Conservation (phyloP, 2,113 vertebrate species). For the Zosterops hypoxanthus region DNA sequence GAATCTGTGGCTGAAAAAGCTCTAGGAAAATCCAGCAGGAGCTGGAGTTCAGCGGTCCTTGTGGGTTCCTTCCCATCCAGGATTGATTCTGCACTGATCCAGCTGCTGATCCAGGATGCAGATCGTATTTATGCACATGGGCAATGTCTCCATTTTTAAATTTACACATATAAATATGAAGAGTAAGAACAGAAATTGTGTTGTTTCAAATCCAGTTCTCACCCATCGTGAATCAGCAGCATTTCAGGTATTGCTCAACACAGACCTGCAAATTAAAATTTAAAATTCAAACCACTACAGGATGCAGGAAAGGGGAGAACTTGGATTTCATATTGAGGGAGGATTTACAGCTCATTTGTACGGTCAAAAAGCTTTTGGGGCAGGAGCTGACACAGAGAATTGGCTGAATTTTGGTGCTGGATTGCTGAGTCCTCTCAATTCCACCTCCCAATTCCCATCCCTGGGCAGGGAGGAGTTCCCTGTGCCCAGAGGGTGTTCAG, state of each 20-base stretch:
- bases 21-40: not conserved
- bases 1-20: too few species aligned
- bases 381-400: not conserved
- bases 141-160: not conserved
- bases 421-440: not conserved
- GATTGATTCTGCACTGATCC: not conserved
- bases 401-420: not conserved
- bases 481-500: not conserved
- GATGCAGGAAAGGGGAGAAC: not conserved
- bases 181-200: not conserved
- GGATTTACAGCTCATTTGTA: not conserved
- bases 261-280: not conserved
- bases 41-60: not conserved
- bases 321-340: not conserved
- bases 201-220: not conserved
- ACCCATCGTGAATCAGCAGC: not conserved
- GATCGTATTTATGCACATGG: fast-evolving
- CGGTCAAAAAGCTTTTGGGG: not conserved
- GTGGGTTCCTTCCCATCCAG: not conserved
- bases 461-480: not conserved
- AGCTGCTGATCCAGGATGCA: not conserved
- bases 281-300: not conserved
- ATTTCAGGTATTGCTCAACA: not conserved
- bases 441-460: not conserved
- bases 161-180: fast-evolving